Evolutionary conservation across 2,113 vertebrate species (phyloP), one percentile per base, ranked within the genome.

Genomic region (Ceyx margarethae): DNA sequence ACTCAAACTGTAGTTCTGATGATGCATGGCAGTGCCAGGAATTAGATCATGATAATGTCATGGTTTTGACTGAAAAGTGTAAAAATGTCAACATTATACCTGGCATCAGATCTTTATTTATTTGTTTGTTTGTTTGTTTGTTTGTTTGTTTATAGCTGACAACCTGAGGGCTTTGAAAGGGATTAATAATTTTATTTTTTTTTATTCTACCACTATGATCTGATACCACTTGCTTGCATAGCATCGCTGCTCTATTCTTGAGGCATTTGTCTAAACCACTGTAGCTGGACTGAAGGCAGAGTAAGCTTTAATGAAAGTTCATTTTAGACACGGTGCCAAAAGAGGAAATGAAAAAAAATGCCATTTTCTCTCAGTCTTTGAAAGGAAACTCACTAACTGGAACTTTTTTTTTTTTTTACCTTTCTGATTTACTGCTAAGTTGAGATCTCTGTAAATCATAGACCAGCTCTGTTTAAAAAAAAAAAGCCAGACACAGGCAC

Each of bases 221-320:
- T 43, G 69, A 60, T 48, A 35, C 5, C 8, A 23, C 15, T 64
- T 79, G 42, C 33, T 79, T 31, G 9, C 37, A 45, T 12, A 73
- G 35, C 10, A 5, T 37, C 54, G 10, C 50, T 69, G 67, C 19
- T 15, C n/a, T 33, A 0, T 26, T 92, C 68, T 67, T 43, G 42
- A 91, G 71, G 64, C 18, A 28, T 76, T 89, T 84, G 72, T 74
- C 46, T 45, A 50, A 72, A 58, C 42, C 43, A 17, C 56, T 33
- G 25, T 37, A 66, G 15, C 60, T 69, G 46, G 56, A 28, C 31
- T 69, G 46, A 15, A 56, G 72, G 48, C 15, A 56, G 46, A 73
- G 25, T 56, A 54, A 81, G 48, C 57, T 86, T 92, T 93, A 90
- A 85, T 74, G 68, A 86, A 83, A 61, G 60, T 42, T 88, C 64